Conservation (phyloP, 2,113 vertebrate genomes). For the Ophiodon elongatus region DNA sequence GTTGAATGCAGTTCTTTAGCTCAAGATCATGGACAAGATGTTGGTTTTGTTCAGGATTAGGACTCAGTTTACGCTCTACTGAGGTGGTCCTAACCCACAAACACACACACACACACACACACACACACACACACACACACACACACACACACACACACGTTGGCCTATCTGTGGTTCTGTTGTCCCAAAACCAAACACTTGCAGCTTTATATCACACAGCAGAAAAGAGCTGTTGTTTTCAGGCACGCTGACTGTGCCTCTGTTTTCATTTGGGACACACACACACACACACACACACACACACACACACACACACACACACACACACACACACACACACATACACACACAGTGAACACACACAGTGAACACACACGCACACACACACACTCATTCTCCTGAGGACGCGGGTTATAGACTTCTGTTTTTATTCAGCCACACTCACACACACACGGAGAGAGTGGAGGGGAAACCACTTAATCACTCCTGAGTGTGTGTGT, state of each 20-base stretch:
- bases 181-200: slow-evolving; percentile 60
- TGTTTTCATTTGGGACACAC: slow-evolving; percentile 59
- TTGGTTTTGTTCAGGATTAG: neutral
- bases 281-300: slow-evolving; percentile 30
- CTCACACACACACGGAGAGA: slow-evolving; percentile 27
- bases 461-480: slow-evolving; percentile 63
- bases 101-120: slow-evolving; percentile 18
- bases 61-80: neutral
- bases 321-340: too few species aligned
- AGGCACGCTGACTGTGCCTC: slow-evolving; percentile 46
- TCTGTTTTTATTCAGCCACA: slow-evolving; percentile 54
- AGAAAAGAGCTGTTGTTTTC: slow-evolving; percentile 73
- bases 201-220: slow-evolving; percentile 60
- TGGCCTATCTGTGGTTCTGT: slow-evolving; percentile 32
- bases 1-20: too few species aligned
- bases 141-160: slow-evolving; percentile 32
- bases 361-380: neutral
- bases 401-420: neutral
- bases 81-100: slow-evolving; percentile 25
- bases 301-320: too few species aligned
- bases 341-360: too few species aligned
- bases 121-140: slow-evolving; percentile 35
- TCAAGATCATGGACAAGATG: neutral
- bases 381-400: too few species aligned
- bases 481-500: slow-evolving; percentile 17